These are phyloP conservation scores for Lacanobia oleracea DNA, from an alignment of 2,888 invertebrate genomes.

Conservation along the genomic window DNA sequence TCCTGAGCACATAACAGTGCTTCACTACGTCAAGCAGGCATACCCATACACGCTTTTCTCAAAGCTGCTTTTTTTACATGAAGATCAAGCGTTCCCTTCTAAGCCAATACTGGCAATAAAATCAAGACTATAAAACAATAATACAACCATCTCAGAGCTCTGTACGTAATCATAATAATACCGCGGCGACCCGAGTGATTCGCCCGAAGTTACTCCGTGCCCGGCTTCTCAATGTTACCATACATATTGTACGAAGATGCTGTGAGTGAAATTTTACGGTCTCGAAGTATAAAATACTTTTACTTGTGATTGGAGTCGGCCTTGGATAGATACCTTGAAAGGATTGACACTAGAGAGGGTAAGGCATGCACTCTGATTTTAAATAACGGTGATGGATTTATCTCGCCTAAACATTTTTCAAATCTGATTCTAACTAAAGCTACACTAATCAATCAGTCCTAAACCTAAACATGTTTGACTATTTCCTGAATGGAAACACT, in stretches of 20 bases:
- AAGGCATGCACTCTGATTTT: not conserved
- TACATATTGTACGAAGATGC: constrained; percentile 70
- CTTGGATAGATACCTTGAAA: not conserved
- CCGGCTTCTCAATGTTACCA: constrained; percentile 65
- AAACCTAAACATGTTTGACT: not conserved
- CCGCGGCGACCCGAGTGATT: constrained; percentile 51
- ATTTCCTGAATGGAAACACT: not conserved
- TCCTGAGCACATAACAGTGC: too few relatives aligned
- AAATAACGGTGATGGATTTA: not conserved
- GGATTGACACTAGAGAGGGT: not conserved
- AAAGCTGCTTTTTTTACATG: not conserved
- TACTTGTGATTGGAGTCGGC: constrained; percentile 17
- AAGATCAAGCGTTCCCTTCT: constrained; percentile 4
- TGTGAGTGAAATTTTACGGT: constrained; percentile 66
- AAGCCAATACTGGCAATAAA: not conserved
- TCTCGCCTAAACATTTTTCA: not conserved
- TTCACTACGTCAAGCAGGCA: not conserved
- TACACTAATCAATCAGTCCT: not conserved
- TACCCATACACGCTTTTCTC: not conserved
- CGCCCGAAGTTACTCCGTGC: constrained; percentile 65
- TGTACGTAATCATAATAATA: constrained; percentile 69
- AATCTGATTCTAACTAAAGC: not conserved
- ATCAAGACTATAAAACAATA: constrained; percentile 66
- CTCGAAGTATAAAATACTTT: constrained; percentile 28
- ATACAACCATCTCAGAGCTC: constrained; percentile 59